These are phyloP conservation scores for Syrphus vitripennis DNA, from an alignment of 2,888 invertebrate genomes.

Conservation along the genomic window DNA sequence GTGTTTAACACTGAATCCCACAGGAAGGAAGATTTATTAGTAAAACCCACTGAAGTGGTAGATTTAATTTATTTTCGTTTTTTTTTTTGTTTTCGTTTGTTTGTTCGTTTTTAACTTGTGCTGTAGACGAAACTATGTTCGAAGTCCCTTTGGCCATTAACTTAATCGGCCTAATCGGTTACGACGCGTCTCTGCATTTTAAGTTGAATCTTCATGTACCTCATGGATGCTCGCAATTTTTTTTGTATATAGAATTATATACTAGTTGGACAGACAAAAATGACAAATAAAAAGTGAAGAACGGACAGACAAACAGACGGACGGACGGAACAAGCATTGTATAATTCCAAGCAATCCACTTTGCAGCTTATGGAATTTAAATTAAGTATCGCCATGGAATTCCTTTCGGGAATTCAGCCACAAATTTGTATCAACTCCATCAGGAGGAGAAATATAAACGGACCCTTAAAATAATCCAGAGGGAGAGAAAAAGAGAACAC, in stretches of 20 bases:
- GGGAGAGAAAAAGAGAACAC: background rate
- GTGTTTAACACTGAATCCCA: conserved; percentile 65
- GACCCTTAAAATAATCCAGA: conserved; percentile 28
- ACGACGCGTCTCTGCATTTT: conserved; percentile 72
- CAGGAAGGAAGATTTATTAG: conserved; percentile 63
- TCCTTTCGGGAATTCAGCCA: conserved; percentile 74
- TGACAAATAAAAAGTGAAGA: conserved; percentile 41
- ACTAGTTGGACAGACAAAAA: conserved; percentile 18
- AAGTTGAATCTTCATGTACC: conserved; percentile 70
- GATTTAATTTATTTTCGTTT: conserved; percentile 34
- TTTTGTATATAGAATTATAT: conserved; percentile 52
- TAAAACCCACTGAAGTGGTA: conserved; percentile 64
- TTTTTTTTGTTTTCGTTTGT: background rate
- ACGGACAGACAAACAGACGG: background rate
- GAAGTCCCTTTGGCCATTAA: conserved; percentile 59
- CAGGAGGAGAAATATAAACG: conserved; percentile 30
- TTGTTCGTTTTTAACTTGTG: background rate
- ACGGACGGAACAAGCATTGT: conserved; percentile 39
- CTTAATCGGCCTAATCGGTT: conserved; percentile 71
- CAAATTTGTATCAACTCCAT: conserved; percentile 53
- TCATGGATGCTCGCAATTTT: conserved; percentile 65
- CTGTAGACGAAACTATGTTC: conserved; percentile 9
- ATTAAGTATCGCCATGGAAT: conserved; percentile 78
- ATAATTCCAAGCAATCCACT: conserved; percentile 70
- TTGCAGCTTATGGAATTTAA: conserved; percentile 78